Conservation (phyloP, 2,113 vertebrate genomes). For the Pituophis catenifer region DNA sequence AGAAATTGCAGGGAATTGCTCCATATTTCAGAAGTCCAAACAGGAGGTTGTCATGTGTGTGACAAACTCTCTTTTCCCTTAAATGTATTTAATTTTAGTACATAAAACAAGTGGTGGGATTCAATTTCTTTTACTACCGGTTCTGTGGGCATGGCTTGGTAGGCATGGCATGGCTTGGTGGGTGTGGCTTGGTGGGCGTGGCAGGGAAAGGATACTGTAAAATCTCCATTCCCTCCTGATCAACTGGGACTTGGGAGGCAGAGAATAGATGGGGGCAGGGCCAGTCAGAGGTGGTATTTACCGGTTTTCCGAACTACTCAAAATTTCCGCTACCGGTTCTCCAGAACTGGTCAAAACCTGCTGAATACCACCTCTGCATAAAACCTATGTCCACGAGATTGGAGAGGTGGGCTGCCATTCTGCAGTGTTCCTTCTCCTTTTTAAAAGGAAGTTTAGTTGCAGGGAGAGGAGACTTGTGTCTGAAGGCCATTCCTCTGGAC, state of each 20-base stretch:
- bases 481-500: not conserved
- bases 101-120: not conserved
- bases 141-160: too few relatives aligned
- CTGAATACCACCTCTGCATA: not conserved
- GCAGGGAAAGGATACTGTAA: too few relatives aligned
- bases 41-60: not conserved
- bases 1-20: not conserved
- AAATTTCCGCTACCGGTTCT: too few relatives aligned
- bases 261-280: too few relatives aligned
- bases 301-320: too few relatives aligned
- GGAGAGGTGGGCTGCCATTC: not conserved
- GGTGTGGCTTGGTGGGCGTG: too few relatives aligned
- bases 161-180: too few relatives aligned
- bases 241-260: too few relatives aligned
- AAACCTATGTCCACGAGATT: not conserved
- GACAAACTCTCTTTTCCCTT: not conserved
- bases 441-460: not conserved
- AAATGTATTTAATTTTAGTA: not conserved
- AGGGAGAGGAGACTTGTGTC: not conserved
- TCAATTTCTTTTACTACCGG: too few relatives aligned
- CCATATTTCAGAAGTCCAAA: not conserved
- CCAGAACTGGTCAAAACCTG: too few relatives aligned
- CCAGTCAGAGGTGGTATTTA: too few relatives aligned
- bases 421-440: not conserved
- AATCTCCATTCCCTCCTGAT: too few relatives aligned